Evolutionary conservation across 1,140 invertebrate species (phyloP).

Genomic region (Bombus cullumanus): DNA sequence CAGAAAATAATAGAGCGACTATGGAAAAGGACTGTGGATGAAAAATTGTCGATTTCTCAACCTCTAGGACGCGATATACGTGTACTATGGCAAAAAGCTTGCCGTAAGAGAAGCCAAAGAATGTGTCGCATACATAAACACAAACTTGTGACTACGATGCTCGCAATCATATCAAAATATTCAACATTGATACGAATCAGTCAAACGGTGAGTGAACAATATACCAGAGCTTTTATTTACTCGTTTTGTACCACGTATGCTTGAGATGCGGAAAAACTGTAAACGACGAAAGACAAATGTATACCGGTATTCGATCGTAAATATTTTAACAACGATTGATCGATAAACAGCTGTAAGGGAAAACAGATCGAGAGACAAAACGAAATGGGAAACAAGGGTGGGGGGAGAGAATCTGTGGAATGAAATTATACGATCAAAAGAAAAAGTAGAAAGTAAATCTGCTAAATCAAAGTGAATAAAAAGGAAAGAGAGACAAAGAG

Average conservation of each 20-base stretch:
- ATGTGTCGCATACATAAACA: not conserved
- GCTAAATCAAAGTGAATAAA: not conserved
- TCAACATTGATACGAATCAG: no score
- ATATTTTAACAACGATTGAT: not conserved
- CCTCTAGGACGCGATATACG: accelerated
- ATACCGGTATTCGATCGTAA: not conserved
- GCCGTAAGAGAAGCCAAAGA: no score
- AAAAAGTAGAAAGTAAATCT: not conserved
- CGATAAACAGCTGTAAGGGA: not conserved
- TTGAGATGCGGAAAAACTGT: not conserved
- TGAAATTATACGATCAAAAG: no score
- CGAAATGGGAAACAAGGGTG: not conserved
- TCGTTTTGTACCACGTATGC: no score
- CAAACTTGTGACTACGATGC: no score
- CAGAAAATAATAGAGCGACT: not conserved
- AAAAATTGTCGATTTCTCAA: not conserved
- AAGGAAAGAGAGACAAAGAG: not conserved
- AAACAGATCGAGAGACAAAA: not conserved
- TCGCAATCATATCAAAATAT: no score
- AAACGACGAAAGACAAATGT: not conserved
- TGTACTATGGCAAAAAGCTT: not conserved
- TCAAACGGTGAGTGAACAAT: no score
- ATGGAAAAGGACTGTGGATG: not conserved
- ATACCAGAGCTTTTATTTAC: no score
- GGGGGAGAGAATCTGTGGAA: not conserved